phyloP scores from a whole-genome alignment of 1,140 invertebrate genomes.

The Brachionus plicatilis region DNA sequence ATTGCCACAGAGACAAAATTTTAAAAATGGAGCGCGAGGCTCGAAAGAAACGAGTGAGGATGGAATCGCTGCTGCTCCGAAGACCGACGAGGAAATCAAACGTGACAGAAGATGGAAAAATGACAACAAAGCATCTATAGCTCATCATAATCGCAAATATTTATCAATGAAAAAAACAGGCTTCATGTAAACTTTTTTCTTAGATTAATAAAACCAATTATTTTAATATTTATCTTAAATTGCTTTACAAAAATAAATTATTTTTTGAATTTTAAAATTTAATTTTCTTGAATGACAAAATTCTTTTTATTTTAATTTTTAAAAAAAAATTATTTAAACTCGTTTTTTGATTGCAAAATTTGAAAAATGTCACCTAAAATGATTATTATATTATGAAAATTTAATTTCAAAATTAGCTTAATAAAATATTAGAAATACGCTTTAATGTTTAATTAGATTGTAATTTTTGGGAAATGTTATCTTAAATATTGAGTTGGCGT shows the following conservation, averaged over 20 bases:
- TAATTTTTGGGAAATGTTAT: neutral
- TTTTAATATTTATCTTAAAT: neutral
- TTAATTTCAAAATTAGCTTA: neutral
- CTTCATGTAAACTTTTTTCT: neutral
- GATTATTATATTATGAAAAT: neutral
- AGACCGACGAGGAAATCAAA: conserved; percentile 35
- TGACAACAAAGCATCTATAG: conserved; percentile 29
- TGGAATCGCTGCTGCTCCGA: neutral
- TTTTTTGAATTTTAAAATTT: neutral
- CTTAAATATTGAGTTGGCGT: neutral
- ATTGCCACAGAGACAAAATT: conserved; percentile 8
- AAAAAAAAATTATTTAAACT: neutral
- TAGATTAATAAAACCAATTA: neutral
- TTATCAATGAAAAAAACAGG: conserved; percentile 29
- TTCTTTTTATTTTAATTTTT: too few relatives aligned
- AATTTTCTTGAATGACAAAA: neutral
- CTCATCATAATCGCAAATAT: conserved; percentile 37
- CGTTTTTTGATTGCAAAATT: neutral
- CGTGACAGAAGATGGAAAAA: conserved; percentile 34
- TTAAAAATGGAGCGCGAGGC: neutral
- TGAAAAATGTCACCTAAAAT: neutral
- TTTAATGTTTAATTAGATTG: neutral
- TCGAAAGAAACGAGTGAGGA: neutral
- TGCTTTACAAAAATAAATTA: neutral
- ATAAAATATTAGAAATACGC: neutral